A percentile compares a stretch with the other conserved stretches of the same genome.
phyloP scores from a whole-genome alignment of 1,140 invertebrate species.

The Dicyema japonicum region DNA sequence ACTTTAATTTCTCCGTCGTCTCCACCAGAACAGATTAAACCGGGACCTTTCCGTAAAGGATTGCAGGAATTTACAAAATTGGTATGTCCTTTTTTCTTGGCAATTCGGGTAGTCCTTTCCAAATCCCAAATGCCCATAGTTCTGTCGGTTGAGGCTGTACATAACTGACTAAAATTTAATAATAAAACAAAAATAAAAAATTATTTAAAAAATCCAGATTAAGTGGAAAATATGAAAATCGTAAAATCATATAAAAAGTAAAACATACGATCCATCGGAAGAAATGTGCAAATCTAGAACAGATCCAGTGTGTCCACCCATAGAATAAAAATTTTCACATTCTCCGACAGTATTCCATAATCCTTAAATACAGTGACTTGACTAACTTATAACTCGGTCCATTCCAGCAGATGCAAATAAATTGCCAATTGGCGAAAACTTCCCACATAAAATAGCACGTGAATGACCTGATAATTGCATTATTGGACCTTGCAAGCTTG shows the following conservation, averaged over 20 bases:
- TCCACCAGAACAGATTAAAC: slow-evolving; percentile 54
- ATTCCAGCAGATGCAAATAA: slow-evolving; percentile 72
- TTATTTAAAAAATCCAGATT: slow-evolving; percentile 3
- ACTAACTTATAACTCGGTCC: slow-evolving; percentile 72
- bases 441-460: slow-evolving; percentile 60
- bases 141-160: slow-evolving; percentile 66
- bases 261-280: slow-evolving; percentile 37
- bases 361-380: slow-evolving; percentile 24
- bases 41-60: slow-evolving; percentile 43
- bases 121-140: slow-evolving; percentile 79
- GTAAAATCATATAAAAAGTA: not conserved
- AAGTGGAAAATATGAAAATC: not conserved
- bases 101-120: slow-evolving; percentile 42
- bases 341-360: slow-evolving; percentile 90
- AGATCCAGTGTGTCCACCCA: slow-evolving; percentile 66
- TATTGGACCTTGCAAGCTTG: slow-evolving; percentile 55
- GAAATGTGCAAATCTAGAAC: slow-evolving; percentile 75
- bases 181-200: slow-evolving; percentile 6
- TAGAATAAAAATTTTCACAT: slow-evolving; percentile 67
- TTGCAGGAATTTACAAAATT: slow-evolving; percentile 36
- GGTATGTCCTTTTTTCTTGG: slow-evolving; percentile 54
- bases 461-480: slow-evolving; percentile 84
- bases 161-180: slow-evolving; percentile 29
- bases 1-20: slow-evolving; percentile 70
- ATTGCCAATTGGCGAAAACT: slow-evolving; percentile 79